A percentile compares a stretch with the other conserved stretches of the same genome.
These are phyloP conservation scores for Pygmarrhopalites habei DNA, from an alignment of 1,140 invertebrate species.

Conservation along the genomic window DNA sequence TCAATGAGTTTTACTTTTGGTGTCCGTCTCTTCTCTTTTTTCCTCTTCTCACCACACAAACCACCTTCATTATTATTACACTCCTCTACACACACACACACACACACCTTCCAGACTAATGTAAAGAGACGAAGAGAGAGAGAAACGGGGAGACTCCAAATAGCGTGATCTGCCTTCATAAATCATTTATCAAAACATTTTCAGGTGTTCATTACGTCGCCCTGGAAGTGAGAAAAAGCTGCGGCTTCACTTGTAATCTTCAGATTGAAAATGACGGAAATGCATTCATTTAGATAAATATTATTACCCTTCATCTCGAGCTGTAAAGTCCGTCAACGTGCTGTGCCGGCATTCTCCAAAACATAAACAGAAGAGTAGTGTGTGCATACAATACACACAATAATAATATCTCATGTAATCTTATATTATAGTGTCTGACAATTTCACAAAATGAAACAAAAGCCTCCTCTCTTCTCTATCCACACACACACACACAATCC, in stretches of 20 bases:
- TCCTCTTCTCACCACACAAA: no score
- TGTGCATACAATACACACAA: not conserved
- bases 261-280: constrained; percentile 32
- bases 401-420: no score
- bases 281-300: constrained; percentile 31
- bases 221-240: constrained; percentile 28
- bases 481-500: no score
- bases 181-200: constrained; percentile 40
- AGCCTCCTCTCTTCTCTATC: no score
- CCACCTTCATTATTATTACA: no score
- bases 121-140: no score
- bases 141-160: no score
- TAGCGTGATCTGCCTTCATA: constrained; percentile 35
- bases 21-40: no score
- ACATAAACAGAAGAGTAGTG: not conserved
- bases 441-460: no score
- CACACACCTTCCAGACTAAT: no score
- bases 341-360: not conserved
- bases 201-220: constrained; percentile 34
- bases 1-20: constrained; percentile 10
- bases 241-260: constrained; percentile 28
- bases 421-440: no score
- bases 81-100: no score
- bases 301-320: constrained; percentile 25
- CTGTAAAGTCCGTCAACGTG: constrained; percentile 9